Base-by-base conservation (phyloP, 23 tunicate species). In the Corella eumyota region DNA sequence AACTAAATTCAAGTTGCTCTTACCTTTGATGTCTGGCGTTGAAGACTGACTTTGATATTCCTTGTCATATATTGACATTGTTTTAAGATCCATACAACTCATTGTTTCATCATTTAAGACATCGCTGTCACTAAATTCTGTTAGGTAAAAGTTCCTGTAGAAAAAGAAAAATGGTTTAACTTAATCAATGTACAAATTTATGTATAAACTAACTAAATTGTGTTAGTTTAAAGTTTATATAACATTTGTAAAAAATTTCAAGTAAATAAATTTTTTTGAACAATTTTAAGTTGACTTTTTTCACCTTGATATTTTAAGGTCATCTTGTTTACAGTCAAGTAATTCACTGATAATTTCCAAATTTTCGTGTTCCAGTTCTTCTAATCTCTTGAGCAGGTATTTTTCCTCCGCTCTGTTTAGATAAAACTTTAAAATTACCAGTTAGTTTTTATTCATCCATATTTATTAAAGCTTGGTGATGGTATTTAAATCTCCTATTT, bases 301-400 rank as follows among this genome's bases (percentile, higher is more conserved):
- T 32, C 19, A 79, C 88, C 77, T 79, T 46, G 88, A 70, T 25
- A 85, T 85, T 66, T 85, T 85, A n/a, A 85, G 60, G 48, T 85
- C 95, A 50, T 77, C 95, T 37, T 67, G 86, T 37, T 64, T 71
- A 45, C 95, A 85, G 44, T 85, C 79, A 27, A 85, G 38, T 55
- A 85, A 69, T 17, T 71, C 77, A 58, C 95, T 76, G 32, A 85
- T 85, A 34, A 76, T 64, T 61, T 71, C 66, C 22, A 85, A 50
- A 45, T 85, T 85, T 51, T 85, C 85, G 1, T 66, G 66, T 36
- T 85, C 95, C 19, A 85, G 70, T 20, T 30, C 53, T 34, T 77
- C 80, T 65, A 85, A 60, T 15, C 31, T 50, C 6, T 53, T 56
- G 15, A 53, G 64, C 24, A 85, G 25, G 29, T 51, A 45, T 59